Base-by-base conservation (phyloP, 1,140 invertebrate genomes). In the Leucophenga varia region DNA sequence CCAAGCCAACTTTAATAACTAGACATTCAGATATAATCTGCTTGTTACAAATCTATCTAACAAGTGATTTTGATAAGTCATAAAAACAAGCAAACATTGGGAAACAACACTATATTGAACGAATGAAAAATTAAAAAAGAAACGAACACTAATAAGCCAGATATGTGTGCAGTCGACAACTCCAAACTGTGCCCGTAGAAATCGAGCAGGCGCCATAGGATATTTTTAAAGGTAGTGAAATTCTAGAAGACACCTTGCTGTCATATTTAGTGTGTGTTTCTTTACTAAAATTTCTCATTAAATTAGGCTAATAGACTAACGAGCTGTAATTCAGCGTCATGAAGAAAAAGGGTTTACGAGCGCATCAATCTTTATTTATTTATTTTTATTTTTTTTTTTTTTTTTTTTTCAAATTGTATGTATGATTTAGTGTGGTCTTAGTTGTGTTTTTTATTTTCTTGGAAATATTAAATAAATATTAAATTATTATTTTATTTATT, bases 1-100 rank as follows among this genome's bases (percentile, higher is more conserved):
- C 35, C 6, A 16, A 6, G 14, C 7, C 35, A 17, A 12, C 35
- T n/a, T n/a, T n/a, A n/a, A n/a, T n/a, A n/a, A n/a, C n/a, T n/a
- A n/a, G n/a, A n/a, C n/a, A n/a, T n/a, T n/a, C n/a, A 37, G 3
- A 16, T 6, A n/a, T 37, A 18, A 25, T 40, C 22, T 25, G 22
- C 22, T 25, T 25, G 22, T 25, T 25, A 25, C 22, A 25, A 25
- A 25, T 25, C 22, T 25, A 25, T 25, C 22, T 25, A 25, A 52
- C 59, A 67, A 63, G 59, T 63, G 63, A 65, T 65, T 65, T 65
- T 65, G 63, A 67, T 65, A 67, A 63, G 59, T 67, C 63, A 56
- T 67, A 67, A 67, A 67, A 57, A 56, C n/a, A 67, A 42, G 67
- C 63, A 67, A 59, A 55, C 61, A 55, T 36, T 64, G 54, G 51